Conservation (phyloP, 2,888 invertebrate species). For the Epirrhoe tristata region DNA sequence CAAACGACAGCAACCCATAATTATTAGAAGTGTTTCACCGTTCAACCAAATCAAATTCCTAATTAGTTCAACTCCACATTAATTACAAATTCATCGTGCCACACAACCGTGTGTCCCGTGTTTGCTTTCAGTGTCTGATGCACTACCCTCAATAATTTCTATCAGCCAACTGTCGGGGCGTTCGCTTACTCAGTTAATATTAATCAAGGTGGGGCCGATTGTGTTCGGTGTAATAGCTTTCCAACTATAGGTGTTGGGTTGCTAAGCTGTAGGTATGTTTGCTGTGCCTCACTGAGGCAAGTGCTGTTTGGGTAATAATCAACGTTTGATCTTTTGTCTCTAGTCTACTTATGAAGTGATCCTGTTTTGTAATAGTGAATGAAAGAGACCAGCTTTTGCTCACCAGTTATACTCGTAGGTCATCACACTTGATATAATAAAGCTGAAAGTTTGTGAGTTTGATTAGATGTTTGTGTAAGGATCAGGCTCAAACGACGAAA, state of each 20-base stretch:
- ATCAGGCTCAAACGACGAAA: too few relatives aligned
- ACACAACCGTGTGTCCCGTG: constrained; percentile 55
- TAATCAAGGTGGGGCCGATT: constrained; percentile 58
- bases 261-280: constrained; percentile 17
- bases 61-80: constrained; percentile 2
- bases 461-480: too few relatives aligned
- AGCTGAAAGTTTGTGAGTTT: too few relatives aligned
- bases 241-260: constrained; percentile 39
- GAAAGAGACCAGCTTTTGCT: too few relatives aligned
- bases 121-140: constrained; percentile 79
- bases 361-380: too few relatives aligned
- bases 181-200: constrained; percentile 63
- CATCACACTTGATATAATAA: too few relatives aligned
- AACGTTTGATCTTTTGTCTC: not conserved
- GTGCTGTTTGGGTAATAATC: constrained; percentile 28
- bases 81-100: constrained; percentile 14
- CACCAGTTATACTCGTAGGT: too few relatives aligned
- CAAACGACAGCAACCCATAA: too few relatives aligned
- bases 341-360: not conserved
- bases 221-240: constrained; percentile 40
- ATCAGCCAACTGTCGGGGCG: constrained; percentile 65
- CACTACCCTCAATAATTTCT: constrained; percentile 71
- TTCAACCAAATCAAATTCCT: not conserved
- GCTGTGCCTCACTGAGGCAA: constrained; percentile 25
- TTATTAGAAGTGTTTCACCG: not conserved